Evolutionary conservation across 2,888 invertebrate genomes (phyloP).

Genomic region (Drosophila kuntzei): DNA sequence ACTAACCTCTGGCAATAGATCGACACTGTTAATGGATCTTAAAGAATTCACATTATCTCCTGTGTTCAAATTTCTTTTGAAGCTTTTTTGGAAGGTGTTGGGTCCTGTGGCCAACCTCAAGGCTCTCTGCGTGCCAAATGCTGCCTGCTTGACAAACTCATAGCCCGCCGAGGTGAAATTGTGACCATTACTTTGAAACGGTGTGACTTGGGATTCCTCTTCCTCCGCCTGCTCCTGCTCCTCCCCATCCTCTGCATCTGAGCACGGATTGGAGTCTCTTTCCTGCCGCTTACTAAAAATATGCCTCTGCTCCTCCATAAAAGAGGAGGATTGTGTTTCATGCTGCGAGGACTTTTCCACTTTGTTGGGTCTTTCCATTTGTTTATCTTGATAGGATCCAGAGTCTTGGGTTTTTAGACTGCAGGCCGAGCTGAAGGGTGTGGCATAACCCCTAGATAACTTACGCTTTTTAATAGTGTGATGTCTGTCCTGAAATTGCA

Average conservation of each 20-base stretch:
- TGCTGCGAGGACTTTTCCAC: not conserved
- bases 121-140: not conserved
- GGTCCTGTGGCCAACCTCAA: not conserved
- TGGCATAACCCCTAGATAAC: not conserved
- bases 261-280: not conserved
- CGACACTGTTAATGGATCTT: not conserved
- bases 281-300: not conserved
- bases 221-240: not conserved
- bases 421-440: conserved; percentile 1
- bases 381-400: not conserved
- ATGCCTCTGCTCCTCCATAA: not conserved
- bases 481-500: conserved; percentile 21
- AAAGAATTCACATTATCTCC: not conserved
- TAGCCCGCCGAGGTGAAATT: not conserved
- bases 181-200: not conserved
- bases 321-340: not conserved
- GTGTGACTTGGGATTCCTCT: no score
- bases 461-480: not conserved
- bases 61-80: not conserved
- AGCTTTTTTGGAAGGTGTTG: not conserved
- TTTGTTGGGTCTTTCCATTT: not conserved
- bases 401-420: not conserved
- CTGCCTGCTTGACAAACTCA: conserved; percentile 1
- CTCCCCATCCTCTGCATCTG: not conserved
- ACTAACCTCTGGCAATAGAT: conserved; percentile 5